Evolutionary conservation across 1,140 invertebrate genomes (phyloP).

Genomic region (Triops cancriformis): DNA sequence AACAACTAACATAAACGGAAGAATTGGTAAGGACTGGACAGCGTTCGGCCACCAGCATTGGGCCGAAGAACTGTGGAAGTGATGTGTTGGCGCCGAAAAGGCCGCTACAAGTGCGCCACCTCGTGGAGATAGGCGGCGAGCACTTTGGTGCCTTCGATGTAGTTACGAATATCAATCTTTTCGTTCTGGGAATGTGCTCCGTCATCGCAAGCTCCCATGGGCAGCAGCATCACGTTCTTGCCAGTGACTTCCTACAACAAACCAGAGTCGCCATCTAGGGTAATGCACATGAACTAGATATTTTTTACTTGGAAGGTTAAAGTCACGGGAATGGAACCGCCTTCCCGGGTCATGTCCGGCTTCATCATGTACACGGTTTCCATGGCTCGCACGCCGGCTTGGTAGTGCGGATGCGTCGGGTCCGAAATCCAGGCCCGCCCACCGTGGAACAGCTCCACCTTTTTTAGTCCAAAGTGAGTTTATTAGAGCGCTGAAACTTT

Average conservation of each 20-base stretch:
- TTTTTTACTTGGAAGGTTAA: slow-evolving; percentile 57
- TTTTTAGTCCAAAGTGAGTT: too few species aligned
- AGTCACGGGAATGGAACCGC: slow-evolving; percentile 92
- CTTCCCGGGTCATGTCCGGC: slow-evolving; percentile 89
- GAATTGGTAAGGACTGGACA: too few species aligned
- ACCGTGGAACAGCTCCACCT: slow-evolving; percentile 60
- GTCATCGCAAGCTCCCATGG: slow-evolving; percentile 86
- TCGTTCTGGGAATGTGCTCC: slow-evolving; percentile 98
- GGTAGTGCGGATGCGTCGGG: slow-evolving; percentile 82
- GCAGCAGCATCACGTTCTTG: slow-evolving; percentile 85
- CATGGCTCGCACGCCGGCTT: slow-evolving; percentile 76
- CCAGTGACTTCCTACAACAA: slow-evolving; percentile 72
- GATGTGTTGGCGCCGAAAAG: not conserved
- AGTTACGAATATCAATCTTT: slow-evolving; percentile 85
- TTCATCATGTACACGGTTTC: slow-evolving; percentile 86
- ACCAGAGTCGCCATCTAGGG: not conserved
- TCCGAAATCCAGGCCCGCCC: slow-evolving; percentile 86
- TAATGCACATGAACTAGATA: not conserved
- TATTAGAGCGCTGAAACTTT: not conserved
- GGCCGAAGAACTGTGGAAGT: too few species aligned
- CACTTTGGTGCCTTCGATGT: slow-evolving; percentile 65
- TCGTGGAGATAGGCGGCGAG: slow-evolving; percentile 34
- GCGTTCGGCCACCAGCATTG: too few species aligned
- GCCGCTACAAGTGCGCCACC: slow-evolving; percentile 29
- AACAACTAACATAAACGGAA: too few species aligned